Base-by-base conservation (phyloP, 2,888 invertebrate genomes). In the Drosophila neotestacea region DNA sequence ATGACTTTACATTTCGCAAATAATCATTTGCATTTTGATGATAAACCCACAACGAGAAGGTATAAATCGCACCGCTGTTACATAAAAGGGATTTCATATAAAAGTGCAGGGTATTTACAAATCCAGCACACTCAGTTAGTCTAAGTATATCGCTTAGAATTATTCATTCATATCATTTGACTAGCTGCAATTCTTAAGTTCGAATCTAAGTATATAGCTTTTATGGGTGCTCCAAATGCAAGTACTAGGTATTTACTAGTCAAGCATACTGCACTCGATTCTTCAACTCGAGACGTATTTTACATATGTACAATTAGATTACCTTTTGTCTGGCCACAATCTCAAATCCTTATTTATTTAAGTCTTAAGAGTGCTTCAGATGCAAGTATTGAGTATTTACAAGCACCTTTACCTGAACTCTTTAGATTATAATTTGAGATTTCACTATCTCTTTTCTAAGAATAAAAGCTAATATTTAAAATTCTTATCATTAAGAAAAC, bases 21-120 rank as follows among this genome's bases (percentile, higher is more conserved):
- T 51, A 61, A 48, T 59, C 70, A 71, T 71, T 71, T 64, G 60
- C 59, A 48, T 38, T 67, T 60, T 56, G 61, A 54, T 62, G 63
- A 11, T 32, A 52, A 30, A 10, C 30, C 39, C 6, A 28, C 39
- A 28, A 6, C 10, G 6, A 22, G 16, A 22, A 11, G 16, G 7
- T 22, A 6, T 6, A 54, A 32, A 32, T 6, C 4, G 4, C 6
- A 6, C 6, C 5, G 16, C 16, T 32, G 7, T 32, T 9, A 32
- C 6, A 7, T 7, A 6, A 32, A 9, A 48, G 48, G 6, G 13
- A 10, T 16, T 34, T 30, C 4, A 16, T 3, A 6, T 32, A 6
- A 32, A 32, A 32, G 32, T 32, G 9, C 32, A 9, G 32, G 42
- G 22, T 42, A 42, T 22, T 42, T 22, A 4, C 10, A 1, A 0